Percentiles rank a stretch among this genome's conserved stretches.
These are phyloP conservation scores for Synergus itoensis DNA, from an alignment of 2,888 invertebrate species.

Conservation along the genomic window DNA sequence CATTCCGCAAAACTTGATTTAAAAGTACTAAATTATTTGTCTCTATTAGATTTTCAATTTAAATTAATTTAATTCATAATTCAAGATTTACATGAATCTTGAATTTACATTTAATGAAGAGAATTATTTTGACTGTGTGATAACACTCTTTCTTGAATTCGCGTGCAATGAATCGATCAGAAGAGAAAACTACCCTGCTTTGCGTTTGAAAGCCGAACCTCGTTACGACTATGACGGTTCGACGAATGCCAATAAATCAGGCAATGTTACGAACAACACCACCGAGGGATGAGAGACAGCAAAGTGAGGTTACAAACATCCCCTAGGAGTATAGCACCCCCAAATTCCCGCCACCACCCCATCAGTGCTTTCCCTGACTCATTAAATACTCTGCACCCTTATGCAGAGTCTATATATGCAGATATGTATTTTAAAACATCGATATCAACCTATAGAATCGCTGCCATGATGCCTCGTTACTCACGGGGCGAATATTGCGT, in stretches of 20 bases:
- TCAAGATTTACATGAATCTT: no score
- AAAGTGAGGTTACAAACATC: slow-evolving; percentile 66
- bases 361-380: slow-evolving; percentile 70
- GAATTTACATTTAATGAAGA: not conserved
- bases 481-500: slow-evolving; percentile 69
- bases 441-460: slow-evolving; percentile 68
- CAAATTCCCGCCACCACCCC: slow-evolving; percentile 61
- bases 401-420: slow-evolving; percentile 67
- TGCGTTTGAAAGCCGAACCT: slow-evolving; percentile 62
- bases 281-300: slow-evolving; percentile 52
- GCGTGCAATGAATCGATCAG: not conserved
- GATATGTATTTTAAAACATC: slow-evolving; percentile 74
- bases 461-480: slow-evolving; percentile 67
- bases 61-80: no score
- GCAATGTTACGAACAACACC: slow-evolving; percentile 64
- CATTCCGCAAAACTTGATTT: not conserved
- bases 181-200: slow-evolving; percentile 49
- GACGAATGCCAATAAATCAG: slow-evolving; percentile 82
- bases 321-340: slow-evolving; percentile 68
- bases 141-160: slow-evolving; percentile 21
- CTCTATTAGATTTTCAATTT: not conserved
- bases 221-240: slow-evolving; percentile 78
- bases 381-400: slow-evolving; percentile 73
- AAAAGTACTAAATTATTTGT: not conserved
- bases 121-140: not conserved